Conservation (phyloP, 2,888 invertebrate genomes). For the Watsonalla cultraria region DNA sequence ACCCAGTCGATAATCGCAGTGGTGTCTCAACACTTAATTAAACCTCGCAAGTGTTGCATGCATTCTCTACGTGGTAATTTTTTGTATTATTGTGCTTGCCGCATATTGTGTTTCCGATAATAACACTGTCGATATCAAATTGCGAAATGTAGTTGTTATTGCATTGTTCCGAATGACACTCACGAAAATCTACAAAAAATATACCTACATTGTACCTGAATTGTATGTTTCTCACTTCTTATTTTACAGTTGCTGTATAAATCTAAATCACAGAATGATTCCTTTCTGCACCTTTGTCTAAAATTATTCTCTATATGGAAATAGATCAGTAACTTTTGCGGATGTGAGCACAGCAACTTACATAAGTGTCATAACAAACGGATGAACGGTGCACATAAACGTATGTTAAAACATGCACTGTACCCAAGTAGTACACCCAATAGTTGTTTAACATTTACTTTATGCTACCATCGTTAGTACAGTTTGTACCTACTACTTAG, state of each 20-base stretch:
- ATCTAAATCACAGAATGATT: neutral
- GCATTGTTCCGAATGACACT: conserved; percentile 1
- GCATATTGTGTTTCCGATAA: conserved; percentile 8
- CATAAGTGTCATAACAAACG: no score
- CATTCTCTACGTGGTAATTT: conserved; percentile 10
- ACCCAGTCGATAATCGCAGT: neutral
- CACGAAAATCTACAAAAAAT: conserved; percentile 1
- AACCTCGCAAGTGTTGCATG: conserved; percentile 8
- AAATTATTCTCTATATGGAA: no score
- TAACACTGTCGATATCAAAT: neutral
- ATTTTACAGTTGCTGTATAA: conserved; percentile 9
- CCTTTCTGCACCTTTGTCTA: no score
- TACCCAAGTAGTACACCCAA: neutral
- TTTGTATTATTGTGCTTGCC: conserved; percentile 19
- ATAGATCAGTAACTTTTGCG: no score
- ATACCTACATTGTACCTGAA: neutral
- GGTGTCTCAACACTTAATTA: conserved; percentile 6
- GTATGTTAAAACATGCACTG: neutral
- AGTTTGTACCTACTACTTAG: neutral
- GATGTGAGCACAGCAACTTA: no score
- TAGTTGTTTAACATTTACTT: neutral
- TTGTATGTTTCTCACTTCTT: neutral
- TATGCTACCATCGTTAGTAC: neutral
- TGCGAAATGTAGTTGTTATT: neutral
- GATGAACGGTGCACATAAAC: no score